A percentile compares a stretch with the other conserved stretches of the same genome.
phyloP scores from a whole-genome alignment of 2,888 invertebrate species.

The Saturnia pavonia region DNA sequence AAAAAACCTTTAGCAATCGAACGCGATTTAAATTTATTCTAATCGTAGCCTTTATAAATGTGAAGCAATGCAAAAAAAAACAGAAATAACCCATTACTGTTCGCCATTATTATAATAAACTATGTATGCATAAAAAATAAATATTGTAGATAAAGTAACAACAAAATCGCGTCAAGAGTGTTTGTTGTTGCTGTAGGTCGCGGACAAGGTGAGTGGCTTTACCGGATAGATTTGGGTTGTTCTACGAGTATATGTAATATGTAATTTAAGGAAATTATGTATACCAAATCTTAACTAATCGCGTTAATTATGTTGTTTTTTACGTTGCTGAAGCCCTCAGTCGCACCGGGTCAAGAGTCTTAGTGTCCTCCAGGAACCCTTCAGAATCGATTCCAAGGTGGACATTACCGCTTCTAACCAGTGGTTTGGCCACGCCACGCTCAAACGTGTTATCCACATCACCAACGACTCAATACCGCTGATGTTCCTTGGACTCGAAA shows the following conservation, averaged over 20 bases:
- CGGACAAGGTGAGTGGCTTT: slow-evolving; percentile 35
- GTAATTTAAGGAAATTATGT: background rate
- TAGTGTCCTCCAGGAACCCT: too few relatives aligned
- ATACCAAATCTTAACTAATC: background rate
- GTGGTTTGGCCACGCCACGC: too few relatives aligned
- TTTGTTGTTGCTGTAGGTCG: slow-evolving; percentile 47
- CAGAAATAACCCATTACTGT: background rate
- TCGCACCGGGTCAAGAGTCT: too few relatives aligned
- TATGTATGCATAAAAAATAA: slow-evolving; percentile 11
- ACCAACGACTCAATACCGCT: too few relatives aligned
- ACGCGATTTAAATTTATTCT: background rate
- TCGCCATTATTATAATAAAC: background rate
- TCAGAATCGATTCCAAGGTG: too few relatives aligned
- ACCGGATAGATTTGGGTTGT: slow-evolving; percentile 20
- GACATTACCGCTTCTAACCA: too few relatives aligned
- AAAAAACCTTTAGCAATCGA: background rate
- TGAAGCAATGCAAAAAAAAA: background rate
- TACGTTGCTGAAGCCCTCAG: too few relatives aligned
- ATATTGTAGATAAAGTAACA: slow-evolving; percentile 15
- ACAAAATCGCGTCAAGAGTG: slow-evolving; percentile 18
- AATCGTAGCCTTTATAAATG: slow-evolving; percentile 7
- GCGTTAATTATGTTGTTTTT: background rate
- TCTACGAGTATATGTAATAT: too few relatives aligned
- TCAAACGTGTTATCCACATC: too few relatives aligned
- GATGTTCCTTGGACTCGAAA: too few relatives aligned